phyloP scores from a whole-genome alignment of 2,888 invertebrate genomes.

The Abrostola triplasia region DNA sequence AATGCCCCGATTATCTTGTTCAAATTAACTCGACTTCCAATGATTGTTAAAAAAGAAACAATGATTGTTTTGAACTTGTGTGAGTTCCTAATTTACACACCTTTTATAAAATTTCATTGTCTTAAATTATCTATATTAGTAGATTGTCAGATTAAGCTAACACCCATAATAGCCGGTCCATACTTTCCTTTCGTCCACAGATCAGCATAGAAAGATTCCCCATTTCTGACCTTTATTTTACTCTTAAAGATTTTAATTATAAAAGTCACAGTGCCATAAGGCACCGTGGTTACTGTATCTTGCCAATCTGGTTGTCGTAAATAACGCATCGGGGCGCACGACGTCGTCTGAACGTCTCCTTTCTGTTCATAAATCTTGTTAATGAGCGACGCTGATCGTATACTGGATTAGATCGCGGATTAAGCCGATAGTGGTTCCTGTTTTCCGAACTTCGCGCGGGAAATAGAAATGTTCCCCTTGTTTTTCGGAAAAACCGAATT shows the following conservation, averaged over 20 bases:
- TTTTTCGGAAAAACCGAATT: constrained; percentile 45
- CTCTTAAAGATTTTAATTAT: constrained; percentile 53
- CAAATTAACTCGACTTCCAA: too few species aligned
- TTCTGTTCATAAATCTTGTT: constrained; percentile 85
- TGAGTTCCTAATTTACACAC: too few species aligned
- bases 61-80: too few species aligned
- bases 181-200: constrained; percentile 19
- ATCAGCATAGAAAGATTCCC: constrained; percentile 33
- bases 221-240: constrained; percentile 48
- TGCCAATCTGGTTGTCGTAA: constrained; percentile 79
- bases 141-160: too few species aligned
- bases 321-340: constrained; percentile 78
- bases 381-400: constrained; percentile 84
- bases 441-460: constrained; percentile 53
- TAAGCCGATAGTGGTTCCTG: constrained; percentile 56
- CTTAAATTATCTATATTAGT: too few species aligned
- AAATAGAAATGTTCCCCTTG: constrained; percentile 49
- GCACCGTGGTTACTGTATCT: constrained; percentile 65
- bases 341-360: constrained; percentile 79
- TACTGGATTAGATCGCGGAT: constrained; percentile 78
- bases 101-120: too few species aligned
- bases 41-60: too few species aligned
- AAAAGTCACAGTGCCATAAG: constrained; percentile 59
- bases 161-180: constrained; percentile 13
- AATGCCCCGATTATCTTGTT: too few species aligned